Evolutionary conservation across 2,888 invertebrate genomes (phyloP).

Genomic region (Galeopsomyia nigrocyanea): DNA sequence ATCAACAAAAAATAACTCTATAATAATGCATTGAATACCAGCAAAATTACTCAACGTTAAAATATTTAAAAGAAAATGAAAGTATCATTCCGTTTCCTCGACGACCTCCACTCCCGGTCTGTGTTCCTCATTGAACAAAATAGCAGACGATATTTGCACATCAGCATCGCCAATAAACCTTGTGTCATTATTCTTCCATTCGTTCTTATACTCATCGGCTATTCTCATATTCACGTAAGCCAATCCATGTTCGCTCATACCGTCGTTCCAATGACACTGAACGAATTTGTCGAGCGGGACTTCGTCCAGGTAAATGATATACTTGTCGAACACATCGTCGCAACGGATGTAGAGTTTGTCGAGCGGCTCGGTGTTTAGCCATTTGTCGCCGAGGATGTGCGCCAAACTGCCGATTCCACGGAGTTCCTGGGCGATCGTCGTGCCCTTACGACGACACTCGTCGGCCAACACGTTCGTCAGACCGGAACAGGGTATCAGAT

Average conservation of each 20-base stretch:
- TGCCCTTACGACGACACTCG: constrained; percentile 16
- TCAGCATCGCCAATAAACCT: constrained; percentile 24
- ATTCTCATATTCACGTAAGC: constrained; percentile 23
- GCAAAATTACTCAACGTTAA: no score
- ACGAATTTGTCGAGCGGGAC: constrained; percentile 30
- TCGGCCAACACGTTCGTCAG: constrained; percentile 14
- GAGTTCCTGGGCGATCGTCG: constrained; percentile 24
- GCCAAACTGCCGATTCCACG: constrained; percentile 27
- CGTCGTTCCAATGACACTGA: constrained; percentile 25
- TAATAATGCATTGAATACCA: not conserved
- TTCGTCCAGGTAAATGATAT: not conserved
- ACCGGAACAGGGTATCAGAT: constrained; percentile 17
- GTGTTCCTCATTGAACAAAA: constrained; percentile 10
- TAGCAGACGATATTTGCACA: constrained; percentile 18
- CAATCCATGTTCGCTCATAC: not conserved
- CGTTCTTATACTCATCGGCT: constrained; percentile 1
- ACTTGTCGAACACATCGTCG: constrained; percentile 19
- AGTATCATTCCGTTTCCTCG: no score
- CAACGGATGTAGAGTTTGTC: constrained; percentile 33
- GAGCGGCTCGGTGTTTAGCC: constrained; percentile 30
- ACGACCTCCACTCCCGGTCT: no score
- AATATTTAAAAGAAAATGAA: no score
- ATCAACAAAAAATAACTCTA: not conserved
- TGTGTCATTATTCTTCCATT: constrained; percentile 9
- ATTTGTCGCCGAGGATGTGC: not conserved